Evolutionary conservation across 37 sponge, comb jelly and placozoan genomes (phyloP), one percentile per base, ranked within the genome.

Genomic region (Spongilla lacustris): DNA sequence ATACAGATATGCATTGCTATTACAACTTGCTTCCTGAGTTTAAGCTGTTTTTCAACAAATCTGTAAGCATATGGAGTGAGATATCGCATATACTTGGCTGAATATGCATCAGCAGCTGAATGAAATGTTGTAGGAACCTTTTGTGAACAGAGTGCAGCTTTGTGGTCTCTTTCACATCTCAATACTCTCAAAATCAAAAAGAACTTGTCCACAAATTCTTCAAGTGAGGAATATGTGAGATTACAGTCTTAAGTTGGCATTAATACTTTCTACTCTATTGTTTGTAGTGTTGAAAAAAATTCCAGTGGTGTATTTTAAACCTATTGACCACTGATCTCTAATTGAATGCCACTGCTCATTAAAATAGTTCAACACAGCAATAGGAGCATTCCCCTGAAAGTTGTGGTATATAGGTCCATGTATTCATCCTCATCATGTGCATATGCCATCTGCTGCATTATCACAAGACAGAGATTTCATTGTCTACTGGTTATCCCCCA

Each of bases 81-180:
- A 66, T 19, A 69, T 25, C 46, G 10, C n/a, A 71, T 71, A 36
- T 83, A 89, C 2, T 66, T 71, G 6, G 23, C 26, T 25, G 11
- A 22, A 32, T 50, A 24, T 32, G 67, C 24, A 71, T 87, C 77
- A 35, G 66, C 48, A 23, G 79, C 22, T 19, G 29, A 22, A 46
- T 73, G 50, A 70, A n/a, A 49, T 23, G 36, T 23, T 32, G 81
- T 37, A 17, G 81, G 81, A 21, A 83, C 84, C 58, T 89, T 89
- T 70, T 83, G 73, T 21, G 49, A 34, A 36, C 19, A n/a, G 11
- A 78, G 10, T 13, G 48, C 70, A 67, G 90, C 76, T 50, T 74
- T 84, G 75, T 89, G 81, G 33, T 89, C 85, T n/a, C 85, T 68
- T 35, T 89, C 85, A 25, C 75, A 33, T 23, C 89, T 19, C 35